These are phyloP conservation scores for Arctia plantaginis DNA, from an alignment of 2,888 invertebrate genomes.

Conservation along the genomic window DNA sequence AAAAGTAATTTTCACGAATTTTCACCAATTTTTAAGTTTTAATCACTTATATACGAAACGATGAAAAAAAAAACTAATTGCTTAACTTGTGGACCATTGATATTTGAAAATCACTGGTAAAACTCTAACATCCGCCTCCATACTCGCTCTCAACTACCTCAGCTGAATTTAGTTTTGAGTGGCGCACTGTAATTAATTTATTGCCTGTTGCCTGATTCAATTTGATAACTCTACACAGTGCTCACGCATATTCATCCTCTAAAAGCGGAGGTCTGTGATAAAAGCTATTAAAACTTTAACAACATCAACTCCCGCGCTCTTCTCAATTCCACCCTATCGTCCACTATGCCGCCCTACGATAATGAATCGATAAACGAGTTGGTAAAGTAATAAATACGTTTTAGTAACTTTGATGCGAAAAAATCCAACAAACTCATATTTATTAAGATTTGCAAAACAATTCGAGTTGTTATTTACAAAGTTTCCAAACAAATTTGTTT, in stretches of 20 bases:
- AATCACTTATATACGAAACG: not conserved
- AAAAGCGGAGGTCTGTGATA: conserved; percentile 76
- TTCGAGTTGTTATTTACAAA: conserved; percentile 73
- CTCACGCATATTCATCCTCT: conserved; percentile 73
- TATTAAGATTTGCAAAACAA: conserved; percentile 67
- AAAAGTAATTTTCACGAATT: too few species aligned
- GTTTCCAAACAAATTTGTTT: conserved; percentile 83
- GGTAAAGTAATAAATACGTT: conserved; percentile 52
- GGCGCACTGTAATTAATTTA: conserved; percentile 54
- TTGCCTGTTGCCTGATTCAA: conserved; percentile 70
- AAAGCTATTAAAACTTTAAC: conserved; percentile 84
- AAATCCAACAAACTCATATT: conserved; percentile 54
- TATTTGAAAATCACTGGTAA: conserved; percentile 31
- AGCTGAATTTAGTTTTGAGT: conserved; percentile 50
- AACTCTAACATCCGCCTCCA: conserved; percentile 27
- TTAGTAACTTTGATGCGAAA: conserved; percentile 50
- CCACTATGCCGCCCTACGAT: conserved; percentile 51
- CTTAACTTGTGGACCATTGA: not conserved
- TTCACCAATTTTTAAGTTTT: not conserved
- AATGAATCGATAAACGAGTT: conserved; percentile 64
- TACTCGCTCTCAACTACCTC: conserved; percentile 22
- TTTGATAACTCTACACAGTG: conserved; percentile 70
- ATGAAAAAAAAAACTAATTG: not conserved
- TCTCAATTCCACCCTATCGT: conserved; percentile 62
- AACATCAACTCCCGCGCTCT: conserved; percentile 72